Base-by-base conservation (phyloP, 2,797 vertebrate genomes). In the Myripristis murdjan region DNA sequence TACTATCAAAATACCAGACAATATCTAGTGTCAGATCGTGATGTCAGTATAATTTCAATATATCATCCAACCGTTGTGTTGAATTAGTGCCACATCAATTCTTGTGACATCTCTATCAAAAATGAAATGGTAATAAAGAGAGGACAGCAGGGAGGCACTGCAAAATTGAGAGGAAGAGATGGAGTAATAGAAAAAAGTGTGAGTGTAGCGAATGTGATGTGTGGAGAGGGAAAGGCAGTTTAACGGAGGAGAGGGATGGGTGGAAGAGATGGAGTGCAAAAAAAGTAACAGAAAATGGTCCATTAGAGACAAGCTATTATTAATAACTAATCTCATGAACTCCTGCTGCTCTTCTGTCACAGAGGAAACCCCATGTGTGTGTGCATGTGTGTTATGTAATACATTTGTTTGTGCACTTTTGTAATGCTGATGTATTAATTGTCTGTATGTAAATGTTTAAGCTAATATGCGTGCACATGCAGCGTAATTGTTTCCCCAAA, bases 201-300 rank as follows among this genome's bases (percentile, higher is more conserved):
- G 2, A 0, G 6, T 33, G 48, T 48, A 55, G 28, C 12, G 47
- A 31, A 61, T 35, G 48, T 43, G 0, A 65, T 39, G 41, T 69
- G 55, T 48, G n/a, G 28, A 0, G 2, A 18, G 8, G 28, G 39
- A 44, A 49, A 66, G 14, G 53, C 53, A 56, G 65, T n/a, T n/a
- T 60, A 66, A 58, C 23, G 44, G 48, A 67, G 18, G 46, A 74
- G 31, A 70, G 44, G 43, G 61, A 81, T 70, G 70, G 48, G 52
- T 33, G 70, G 56, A 70, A 74, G 55, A 60, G 35, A 24, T 6
- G 0, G 37, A 26, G 52, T 22, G 56, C 39, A 48, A 61, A 58
- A 47, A 24, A 8, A 15, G 5, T n/a, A n/a, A 63, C 5, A 55
- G 65, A 72, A 59, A 67, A 46, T 39, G 35, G 26, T 77, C 33